Percentiles rank a stretch among this genome's conserved stretches.
Conservation (phyloP, 1,140 invertebrate species). For the Drosophila erecta region DNA sequence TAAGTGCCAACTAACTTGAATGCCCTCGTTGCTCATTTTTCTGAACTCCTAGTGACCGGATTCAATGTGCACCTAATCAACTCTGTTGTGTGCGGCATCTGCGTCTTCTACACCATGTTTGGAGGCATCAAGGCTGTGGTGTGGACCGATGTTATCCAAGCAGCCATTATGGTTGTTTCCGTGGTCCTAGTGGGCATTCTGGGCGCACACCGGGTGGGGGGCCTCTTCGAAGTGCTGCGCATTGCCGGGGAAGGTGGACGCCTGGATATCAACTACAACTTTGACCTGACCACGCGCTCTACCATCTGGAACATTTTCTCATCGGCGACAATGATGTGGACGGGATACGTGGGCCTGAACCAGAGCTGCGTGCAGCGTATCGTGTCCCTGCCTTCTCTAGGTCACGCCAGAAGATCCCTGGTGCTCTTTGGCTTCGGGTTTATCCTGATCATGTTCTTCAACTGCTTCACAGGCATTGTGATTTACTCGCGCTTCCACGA, state of each 20-base stretch:
- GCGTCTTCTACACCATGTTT: constrained; percentile 93
- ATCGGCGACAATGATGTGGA: constrained; percentile 51
- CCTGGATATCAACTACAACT: constrained; percentile 86
- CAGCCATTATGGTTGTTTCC: constrained; percentile 90
- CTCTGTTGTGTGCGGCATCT: constrained; percentile 89
- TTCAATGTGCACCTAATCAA: constrained; percentile 90
- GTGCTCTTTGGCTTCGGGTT: constrained; percentile 86
- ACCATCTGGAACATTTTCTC: constrained; percentile 67
- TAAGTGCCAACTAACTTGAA: constrained; percentile 55
- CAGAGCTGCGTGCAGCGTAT: constrained; percentile 80
- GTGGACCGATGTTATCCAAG: constrained; percentile 94
- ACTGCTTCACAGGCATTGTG: constrained; percentile 89
- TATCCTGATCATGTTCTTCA: constrained; percentile 85
- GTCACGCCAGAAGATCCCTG: constrained; percentile 74
- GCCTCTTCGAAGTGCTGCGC: constrained; percentile 87
- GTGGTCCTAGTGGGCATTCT: constrained; percentile 88
- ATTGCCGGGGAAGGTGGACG: constrained; percentile 86
- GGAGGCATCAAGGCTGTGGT: constrained; percentile 94
- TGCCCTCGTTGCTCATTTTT: background rate
- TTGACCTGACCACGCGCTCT: constrained; percentile 52
- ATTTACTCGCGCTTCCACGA: constrained; percentile 90
- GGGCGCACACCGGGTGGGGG: constrained; percentile 89
- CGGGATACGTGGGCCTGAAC: constrained; percentile 68
- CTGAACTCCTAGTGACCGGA: constrained; percentile 87
- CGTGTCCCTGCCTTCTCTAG: constrained; percentile 67